A percentile compares a stretch with the other conserved stretches of the same genome.
Evolutionary conservation across 92 coral and sea anemone species (phyloP).

Genomic region (Actinostola sp.): DNA sequence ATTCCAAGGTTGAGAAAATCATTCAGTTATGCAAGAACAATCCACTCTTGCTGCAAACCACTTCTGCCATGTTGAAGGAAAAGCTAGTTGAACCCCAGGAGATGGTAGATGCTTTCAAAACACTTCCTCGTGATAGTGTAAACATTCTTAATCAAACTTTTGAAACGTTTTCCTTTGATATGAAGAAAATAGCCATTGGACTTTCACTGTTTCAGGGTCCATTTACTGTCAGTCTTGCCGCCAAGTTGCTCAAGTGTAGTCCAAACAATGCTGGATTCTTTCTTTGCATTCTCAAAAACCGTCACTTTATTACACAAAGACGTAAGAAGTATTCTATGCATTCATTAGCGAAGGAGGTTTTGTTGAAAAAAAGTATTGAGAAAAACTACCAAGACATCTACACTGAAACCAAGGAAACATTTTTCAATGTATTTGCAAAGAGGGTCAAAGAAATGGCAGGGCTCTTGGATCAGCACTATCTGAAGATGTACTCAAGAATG

Average conservation of each 20-base stretch:
- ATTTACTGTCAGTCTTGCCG: constrained; percentile 30
- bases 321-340: constrained; percentile 44
- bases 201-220: constrained; percentile 51
- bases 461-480: constrained; percentile 46
- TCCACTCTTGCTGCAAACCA: constrained; percentile 49
- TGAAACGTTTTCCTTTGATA: constrained; percentile 4
- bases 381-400: constrained; percentile 3
- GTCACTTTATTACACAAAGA: constrained; percentile 6
- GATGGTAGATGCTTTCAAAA: constrained; percentile 5
- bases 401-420: constrained; percentile 42
- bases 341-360: constrained; percentile 49
- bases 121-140: not conserved
- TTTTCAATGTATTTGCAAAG: constrained; percentile 33
- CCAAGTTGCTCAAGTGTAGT: constrained; percentile 12
- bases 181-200: constrained; percentile 33
- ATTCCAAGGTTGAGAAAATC: not conserved
- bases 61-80: constrained; percentile 48
- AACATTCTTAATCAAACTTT: constrained; percentile 7
- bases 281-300: not conserved
- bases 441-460: constrained; percentile 24
- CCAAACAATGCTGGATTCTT: not conserved
- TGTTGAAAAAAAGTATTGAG: constrained; percentile 7
- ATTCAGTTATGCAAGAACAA: constrained; percentile 41
- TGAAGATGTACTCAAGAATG: constrained; percentile 30
- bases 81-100: constrained; percentile 28